phyloP scores from a whole-genome alignment of 2,113 vertebrate species.

The Brevimyrus niger region DNA sequence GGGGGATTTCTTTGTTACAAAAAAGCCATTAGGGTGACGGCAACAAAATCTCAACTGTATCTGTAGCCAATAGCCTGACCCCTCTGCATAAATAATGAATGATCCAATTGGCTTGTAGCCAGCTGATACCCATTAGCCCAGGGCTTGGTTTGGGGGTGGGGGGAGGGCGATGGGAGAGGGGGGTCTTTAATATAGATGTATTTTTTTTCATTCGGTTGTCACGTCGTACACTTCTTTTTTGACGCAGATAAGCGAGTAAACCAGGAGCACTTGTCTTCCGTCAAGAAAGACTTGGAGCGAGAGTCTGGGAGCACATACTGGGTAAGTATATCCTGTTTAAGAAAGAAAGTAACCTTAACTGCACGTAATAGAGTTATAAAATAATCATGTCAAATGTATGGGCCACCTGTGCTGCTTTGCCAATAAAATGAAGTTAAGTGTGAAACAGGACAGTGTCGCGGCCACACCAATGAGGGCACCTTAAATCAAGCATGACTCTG shows the following conservation, averaged over 20 bases:
- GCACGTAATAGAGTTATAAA: neutral
- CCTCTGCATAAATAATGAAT: conserved; percentile 10
- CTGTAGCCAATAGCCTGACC: conserved; percentile 9
- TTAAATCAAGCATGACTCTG: neutral
- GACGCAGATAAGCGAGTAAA: neutral
- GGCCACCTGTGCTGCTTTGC: neutral
- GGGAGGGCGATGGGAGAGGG: neutral
- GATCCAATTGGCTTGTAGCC: neutral
- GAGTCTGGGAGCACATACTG: too few species aligned
- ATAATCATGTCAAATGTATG: neutral
- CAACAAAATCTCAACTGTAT: conserved; percentile 10
- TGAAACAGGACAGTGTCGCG: neutral
- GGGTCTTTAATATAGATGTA: neutral
- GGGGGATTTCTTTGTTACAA: neutral
- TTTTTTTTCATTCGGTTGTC: neutral
- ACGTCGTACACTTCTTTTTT: neutral
- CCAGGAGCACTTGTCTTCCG: neutral
- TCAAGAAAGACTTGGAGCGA: neutral
- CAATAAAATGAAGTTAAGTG: neutral
- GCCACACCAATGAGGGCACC: neutral
- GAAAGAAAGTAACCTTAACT: neutral
- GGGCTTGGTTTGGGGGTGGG: neutral
- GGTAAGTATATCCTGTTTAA: neutral
- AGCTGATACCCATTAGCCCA: conserved; percentile 1
- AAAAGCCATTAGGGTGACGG: neutral